Conservation (phyloP, 2,888 invertebrate genomes). For the Ditula angustiorana region DNA sequence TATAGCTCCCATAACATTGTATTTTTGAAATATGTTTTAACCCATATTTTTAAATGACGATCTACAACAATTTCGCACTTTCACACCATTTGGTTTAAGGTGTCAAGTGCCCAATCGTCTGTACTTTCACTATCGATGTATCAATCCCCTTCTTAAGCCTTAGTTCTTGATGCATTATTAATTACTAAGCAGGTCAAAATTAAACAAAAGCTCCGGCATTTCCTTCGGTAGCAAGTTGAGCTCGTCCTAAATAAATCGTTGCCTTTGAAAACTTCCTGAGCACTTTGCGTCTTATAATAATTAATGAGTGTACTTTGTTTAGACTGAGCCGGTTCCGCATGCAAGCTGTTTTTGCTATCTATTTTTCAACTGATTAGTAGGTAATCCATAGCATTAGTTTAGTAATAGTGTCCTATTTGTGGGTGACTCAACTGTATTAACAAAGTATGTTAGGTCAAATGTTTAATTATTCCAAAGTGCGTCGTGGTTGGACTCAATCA, state of each 20-base stretch:
- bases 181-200: conserved; percentile 21
- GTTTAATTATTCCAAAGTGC: too few species aligned
- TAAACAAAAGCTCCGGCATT: conserved; percentile 19
- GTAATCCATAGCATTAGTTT: too few species aligned
- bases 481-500: too few species aligned
- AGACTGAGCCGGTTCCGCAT: conserved; percentile 14
- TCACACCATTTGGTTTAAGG: too few species aligned
- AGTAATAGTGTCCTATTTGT: too few species aligned
- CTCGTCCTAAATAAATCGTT: conserved; percentile 30
- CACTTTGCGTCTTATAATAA: conserved; percentile 34
- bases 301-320: conserved; percentile 33
- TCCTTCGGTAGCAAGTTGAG: conserved; percentile 10
- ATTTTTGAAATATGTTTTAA: too few species aligned
- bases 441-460: too few species aligned
- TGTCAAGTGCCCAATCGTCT: too few species aligned
- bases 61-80: too few species aligned
- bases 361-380: background rate
- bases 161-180: conserved; percentile 20
- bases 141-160: background rate
- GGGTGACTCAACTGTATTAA: too few species aligned
- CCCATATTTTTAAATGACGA: too few species aligned
- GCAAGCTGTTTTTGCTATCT: conserved; percentile 16
- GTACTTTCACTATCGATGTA: background rate
- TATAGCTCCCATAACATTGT: too few species aligned
- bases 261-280: conserved; percentile 32